Conservation (phyloP, 1,140 invertebrate species). For the Drosophila funebris region DNA sequence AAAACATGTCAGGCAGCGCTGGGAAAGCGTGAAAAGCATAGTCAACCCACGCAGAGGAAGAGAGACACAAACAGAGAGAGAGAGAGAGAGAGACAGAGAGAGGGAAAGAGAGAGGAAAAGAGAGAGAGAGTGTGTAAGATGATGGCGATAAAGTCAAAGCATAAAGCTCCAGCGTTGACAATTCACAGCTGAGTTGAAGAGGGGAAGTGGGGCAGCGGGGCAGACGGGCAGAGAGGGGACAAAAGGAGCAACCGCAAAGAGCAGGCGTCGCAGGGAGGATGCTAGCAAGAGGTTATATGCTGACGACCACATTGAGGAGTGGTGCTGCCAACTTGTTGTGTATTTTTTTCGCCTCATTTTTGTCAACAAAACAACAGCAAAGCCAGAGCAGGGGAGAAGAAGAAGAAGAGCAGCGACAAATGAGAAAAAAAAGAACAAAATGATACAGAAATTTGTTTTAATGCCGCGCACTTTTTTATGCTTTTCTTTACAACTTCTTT, state of each 20-base stretch:
- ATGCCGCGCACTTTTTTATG: conserved; percentile 72
- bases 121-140: conserved; percentile 13
- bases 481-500: conserved; percentile 78
- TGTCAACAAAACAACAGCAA: conserved; percentile 22
- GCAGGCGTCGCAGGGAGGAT: conserved; percentile 23
- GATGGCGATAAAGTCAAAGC: conserved; percentile 64
- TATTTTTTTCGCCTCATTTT: conserved; percentile 55
- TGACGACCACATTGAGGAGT: conserved; percentile 1
- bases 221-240: neutral
- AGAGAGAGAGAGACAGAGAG: neutral
- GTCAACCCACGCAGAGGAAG: conserved; percentile 2
- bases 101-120: too few species aligned
- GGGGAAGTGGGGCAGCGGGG: too few species aligned
- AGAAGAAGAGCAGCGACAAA: neutral
- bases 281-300: conserved; percentile 16
- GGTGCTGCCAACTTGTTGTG: conserved; percentile 60
- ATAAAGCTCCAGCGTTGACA: conserved; percentile 38
- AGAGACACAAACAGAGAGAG: neutral
- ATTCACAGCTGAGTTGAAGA: conserved; percentile 9
- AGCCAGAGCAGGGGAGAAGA: neutral
- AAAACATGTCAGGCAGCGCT: conserved; percentile 69
- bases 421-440: conserved; percentile 18
- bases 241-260: conserved; percentile 50
- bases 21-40: conserved; percentile 63
- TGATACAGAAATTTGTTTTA: conserved; percentile 72